Evolutionary conservation across 1,140 invertebrate species (phyloP), one percentile per base, ranked within the genome.

Genomic region (Spodoptera frugiperda): DNA sequence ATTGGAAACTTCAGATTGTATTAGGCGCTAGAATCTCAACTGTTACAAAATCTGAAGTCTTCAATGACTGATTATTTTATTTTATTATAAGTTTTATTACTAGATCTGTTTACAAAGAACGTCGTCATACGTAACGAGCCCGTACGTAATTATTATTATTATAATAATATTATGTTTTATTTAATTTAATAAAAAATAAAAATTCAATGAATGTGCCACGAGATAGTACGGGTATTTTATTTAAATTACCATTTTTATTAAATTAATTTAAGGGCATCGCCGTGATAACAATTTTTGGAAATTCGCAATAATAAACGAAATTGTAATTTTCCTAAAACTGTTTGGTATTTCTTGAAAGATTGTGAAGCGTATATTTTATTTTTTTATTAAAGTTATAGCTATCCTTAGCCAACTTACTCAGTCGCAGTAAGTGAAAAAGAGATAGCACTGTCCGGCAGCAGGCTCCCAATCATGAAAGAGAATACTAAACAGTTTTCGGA

Each of bases 1-100:
- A 92, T 91, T 92, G 89, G 84, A 90, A 90, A 83, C 86, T 91
- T 93, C 89, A 91, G 90, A 91, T 91, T 63, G 59, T 15, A 57
- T 63, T 75, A 87, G 86, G 86, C 85, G 89, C 83, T 88, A 83
- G 91, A 91, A 93, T 91, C 91, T 91, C 91, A 91, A 78, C 81
- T 53, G 54, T 67, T 78, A 72, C 44, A 61, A 49, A 85, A 87
- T 91, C 89, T 92, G 89, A 93, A 92, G 91, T 65, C 90, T 92
- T 89, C 91, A 91, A 92, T 92, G 90, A 91, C 90, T 91, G 89
- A 91, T 82, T 85, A 85, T 78, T 80, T 82, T 85, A 85, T 78
- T 80, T 82, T 85, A 79, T 48, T 79, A 77, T 87, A 86, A 87
- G 82, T 86, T 61, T 79, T 78, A 72, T 79, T 79, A 81, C 82